phyloP scores from a whole-genome alignment of 2,797 vertebrate genomes.

The Notamacropus eugenii region DNA sequence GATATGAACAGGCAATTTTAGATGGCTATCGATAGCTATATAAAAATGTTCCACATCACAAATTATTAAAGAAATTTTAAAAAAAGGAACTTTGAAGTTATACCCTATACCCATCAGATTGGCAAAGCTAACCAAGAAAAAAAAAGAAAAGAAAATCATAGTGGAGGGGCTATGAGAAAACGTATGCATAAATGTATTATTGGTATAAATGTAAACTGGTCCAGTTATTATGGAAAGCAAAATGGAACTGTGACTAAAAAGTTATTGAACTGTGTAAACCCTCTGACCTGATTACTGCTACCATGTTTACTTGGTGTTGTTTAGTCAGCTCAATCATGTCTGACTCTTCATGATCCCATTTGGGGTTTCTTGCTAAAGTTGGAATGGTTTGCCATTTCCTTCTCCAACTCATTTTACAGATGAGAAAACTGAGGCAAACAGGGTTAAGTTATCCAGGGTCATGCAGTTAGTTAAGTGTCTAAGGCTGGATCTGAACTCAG shows the following conservation, averaged over 20 bases:
- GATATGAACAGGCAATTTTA: neutral
- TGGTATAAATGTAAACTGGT: neutral
- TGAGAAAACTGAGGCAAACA: neutral
- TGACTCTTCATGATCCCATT: neutral
- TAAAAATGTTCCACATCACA: neutral
- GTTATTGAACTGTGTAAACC: neutral
- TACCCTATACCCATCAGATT: neutral
- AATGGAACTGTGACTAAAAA: neutral
- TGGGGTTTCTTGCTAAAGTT: neutral
- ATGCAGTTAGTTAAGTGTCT: neutral
- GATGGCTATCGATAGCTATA: neutral
- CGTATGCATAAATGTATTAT: neutral
- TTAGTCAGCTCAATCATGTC: neutral
- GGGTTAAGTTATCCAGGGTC: neutral
- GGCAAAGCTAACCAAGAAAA: neutral
- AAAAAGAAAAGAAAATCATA: neutral
- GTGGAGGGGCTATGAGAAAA: neutral
- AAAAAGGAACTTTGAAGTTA: neutral
- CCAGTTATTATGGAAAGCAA: neutral
- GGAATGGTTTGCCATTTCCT: neutral
- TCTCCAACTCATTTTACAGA: neutral
- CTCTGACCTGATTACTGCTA: neutral
- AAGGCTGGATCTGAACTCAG: neutral
- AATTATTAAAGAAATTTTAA: neutral
- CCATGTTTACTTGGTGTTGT: neutral